phyloP scores from a whole-genome alignment of 2,888 invertebrate species.

The Eupsilia transversa region DNA sequence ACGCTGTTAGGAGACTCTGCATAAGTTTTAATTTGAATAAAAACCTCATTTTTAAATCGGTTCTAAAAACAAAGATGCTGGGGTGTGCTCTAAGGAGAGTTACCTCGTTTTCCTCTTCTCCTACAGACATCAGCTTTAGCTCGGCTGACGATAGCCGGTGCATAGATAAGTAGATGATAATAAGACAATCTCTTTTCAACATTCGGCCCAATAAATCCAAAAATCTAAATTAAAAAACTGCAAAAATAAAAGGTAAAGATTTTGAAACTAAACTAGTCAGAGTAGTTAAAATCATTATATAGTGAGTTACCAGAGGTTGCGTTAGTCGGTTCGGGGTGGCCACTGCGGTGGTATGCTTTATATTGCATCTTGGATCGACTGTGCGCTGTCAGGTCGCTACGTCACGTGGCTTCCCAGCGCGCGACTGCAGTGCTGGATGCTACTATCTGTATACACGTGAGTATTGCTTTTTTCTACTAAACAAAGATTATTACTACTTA shows the following conservation, averaged over 20 bases:
- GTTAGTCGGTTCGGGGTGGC: constrained; percentile 80
- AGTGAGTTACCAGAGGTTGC: constrained; percentile 84
- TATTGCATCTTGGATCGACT: constrained; percentile 90
- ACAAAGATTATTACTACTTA: constrained; percentile 47
- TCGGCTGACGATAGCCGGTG: constrained; percentile 89
- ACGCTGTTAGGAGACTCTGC: constrained; percentile 73
- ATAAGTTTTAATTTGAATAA: constrained; percentile 71
- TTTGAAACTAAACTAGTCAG: constrained; percentile 83
- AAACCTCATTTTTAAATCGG: constrained; percentile 75
- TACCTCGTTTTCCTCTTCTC: constrained; percentile 80
- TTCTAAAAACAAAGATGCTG: constrained; percentile 88
- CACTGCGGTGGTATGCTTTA: constrained; percentile 90
- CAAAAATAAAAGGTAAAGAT: constrained; percentile 22
- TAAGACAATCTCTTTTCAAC: constrained; percentile 65
- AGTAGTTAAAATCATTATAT: constrained; percentile 76
- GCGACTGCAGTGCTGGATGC: constrained; percentile 92
- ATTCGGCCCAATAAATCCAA: constrained; percentile 74
- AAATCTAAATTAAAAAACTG: constrained; percentile 59
- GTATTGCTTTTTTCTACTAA: constrained; percentile 75
- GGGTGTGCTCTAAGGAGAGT: constrained; percentile 87
- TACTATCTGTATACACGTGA: constrained; percentile 93
- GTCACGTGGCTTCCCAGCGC: constrained; percentile 91
- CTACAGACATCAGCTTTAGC: constrained; percentile 82
- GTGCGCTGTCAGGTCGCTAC: constrained; percentile 91
- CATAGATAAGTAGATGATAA: constrained; percentile 87